These are phyloP conservation scores for Drosophila mimetica DNA, from an alignment of 2,888 invertebrate species.

Conservation along the genomic window DNA sequence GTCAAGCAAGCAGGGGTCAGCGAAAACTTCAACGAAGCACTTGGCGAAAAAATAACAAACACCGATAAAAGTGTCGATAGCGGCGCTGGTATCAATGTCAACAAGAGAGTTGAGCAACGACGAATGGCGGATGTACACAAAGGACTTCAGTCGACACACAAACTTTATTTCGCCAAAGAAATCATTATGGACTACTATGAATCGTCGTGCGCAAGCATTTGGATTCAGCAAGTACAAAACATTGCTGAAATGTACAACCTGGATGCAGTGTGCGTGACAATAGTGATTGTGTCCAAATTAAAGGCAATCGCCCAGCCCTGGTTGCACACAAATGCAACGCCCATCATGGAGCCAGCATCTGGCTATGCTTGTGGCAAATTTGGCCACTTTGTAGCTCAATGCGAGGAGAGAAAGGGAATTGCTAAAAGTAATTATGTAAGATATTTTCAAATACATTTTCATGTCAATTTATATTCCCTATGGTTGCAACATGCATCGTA, in stretches of 20 bases:
- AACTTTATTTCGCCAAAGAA: not conserved
- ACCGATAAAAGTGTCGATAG: not conserved
- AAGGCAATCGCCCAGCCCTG: not conserved
- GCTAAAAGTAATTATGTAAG: not conserved
- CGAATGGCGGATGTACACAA: not conserved
- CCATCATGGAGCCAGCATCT: not conserved
- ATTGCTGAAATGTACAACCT: constrained; percentile 1
- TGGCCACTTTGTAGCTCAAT: not conserved
- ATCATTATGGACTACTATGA: not conserved
- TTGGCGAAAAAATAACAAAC: not conserved
- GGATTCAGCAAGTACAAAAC: not conserved
- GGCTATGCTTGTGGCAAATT: not conserved
- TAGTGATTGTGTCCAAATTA: not conserved
- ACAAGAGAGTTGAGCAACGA: not conserved
- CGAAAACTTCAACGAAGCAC: not conserved
- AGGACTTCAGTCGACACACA: not conserved
- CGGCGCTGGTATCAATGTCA: not conserved
- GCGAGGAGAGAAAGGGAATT: not conserved
- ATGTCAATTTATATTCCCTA: not conserved
- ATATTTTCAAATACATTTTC: not conserved
- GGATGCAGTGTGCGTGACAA: not conserved
- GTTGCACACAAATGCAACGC: not conserved
- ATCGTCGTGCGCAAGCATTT: not conserved
- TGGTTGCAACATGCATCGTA: too few relatives aligned
- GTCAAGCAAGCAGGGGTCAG: not conserved